Evolutionary conservation across 2,113 vertebrate genomes (phyloP).

Genomic region (Pelusios castaneus): DNA sequence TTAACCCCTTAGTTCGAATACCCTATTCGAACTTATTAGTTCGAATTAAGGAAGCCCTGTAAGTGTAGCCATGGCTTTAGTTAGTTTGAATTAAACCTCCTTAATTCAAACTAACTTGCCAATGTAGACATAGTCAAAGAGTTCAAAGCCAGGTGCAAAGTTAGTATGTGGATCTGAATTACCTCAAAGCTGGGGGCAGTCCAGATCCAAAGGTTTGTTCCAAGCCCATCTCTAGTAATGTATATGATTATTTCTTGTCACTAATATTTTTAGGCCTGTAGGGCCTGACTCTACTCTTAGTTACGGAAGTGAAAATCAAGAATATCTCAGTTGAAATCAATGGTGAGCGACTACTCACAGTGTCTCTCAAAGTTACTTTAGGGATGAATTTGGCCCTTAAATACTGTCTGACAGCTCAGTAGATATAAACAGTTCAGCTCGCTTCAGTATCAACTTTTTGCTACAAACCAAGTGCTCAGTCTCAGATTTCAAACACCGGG

Average conservation of each 20-base stretch:
- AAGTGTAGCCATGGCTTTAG: too few relatives aligned
- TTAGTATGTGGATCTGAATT: neutral
- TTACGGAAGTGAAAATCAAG: neutral
- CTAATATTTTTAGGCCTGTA: neutral
- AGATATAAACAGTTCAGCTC: constrained; percentile 15
- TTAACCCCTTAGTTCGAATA: too few relatives aligned
- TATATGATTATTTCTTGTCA: neutral
- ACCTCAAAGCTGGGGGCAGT: neutral
- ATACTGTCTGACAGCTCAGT: constrained; percentile 46
- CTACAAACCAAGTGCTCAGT: neutral
- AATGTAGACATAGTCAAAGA: too few relatives aligned
- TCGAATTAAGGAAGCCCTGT: too few relatives aligned
- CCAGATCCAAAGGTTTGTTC: neutral
- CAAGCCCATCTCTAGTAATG: neutral
- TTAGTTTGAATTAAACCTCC: too few relatives aligned
- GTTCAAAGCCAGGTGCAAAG: neutral
- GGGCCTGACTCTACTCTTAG: neutral
- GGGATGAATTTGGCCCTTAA: constrained; percentile 45
- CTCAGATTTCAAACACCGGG: neutral
- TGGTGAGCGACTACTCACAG: neutral
- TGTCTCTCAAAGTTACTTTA: constrained; percentile 32
- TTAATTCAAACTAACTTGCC: too few relatives aligned
- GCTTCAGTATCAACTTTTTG: neutral
- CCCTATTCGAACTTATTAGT: too few relatives aligned
- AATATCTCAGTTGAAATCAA: constrained; percentile 12